Conservation (phyloP, 2,888 invertebrate genomes). For the Drosophila sordidapex region DNA sequence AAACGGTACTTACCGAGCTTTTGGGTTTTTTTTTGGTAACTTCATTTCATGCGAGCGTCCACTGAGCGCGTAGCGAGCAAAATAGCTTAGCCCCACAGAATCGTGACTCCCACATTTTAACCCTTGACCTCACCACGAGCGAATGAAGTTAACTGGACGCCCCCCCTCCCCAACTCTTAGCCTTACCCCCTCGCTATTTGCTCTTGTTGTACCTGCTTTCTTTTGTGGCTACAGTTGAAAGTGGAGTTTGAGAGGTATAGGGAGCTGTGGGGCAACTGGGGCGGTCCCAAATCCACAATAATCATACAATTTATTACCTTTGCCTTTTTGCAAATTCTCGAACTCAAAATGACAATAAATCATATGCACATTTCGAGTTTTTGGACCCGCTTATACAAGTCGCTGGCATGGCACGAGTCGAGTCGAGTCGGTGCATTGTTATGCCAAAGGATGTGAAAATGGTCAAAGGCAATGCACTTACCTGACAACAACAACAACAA, state of each 20-base stretch:
- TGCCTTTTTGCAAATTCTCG: slow-evolving; percentile 80
- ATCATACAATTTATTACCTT: slow-evolving; percentile 83
- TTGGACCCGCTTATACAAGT: slow-evolving; percentile 59
- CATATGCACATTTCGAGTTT: slow-evolving; percentile 62
- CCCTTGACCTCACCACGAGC: slow-evolving; percentile 83
- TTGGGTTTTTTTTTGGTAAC: slow-evolving; percentile 73
- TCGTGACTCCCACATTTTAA: slow-evolving; percentile 85
- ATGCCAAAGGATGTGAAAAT: slow-evolving; percentile 51
- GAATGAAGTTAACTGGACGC: slow-evolving; percentile 71
- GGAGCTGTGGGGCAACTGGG: slow-evolving; percentile 16
- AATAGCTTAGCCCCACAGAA: slow-evolving; percentile 68
- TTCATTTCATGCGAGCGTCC: slow-evolving; percentile 72
- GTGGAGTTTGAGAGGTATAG: background rate
- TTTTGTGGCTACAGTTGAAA: slow-evolving; percentile 26
- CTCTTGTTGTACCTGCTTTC: slow-evolving; percentile 68
- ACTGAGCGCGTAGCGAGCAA: slow-evolving; percentile 63
- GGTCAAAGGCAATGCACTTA: slow-evolving; percentile 24
- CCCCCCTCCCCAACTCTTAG: background rate
- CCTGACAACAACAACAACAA: slow-evolving; percentile 8
- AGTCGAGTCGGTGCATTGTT: slow-evolving; percentile 73
- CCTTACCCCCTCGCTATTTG: slow-evolving; percentile 42
- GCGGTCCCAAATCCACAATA: slow-evolving; percentile 63
- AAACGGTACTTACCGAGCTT: slow-evolving; percentile 74
- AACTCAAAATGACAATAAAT: slow-evolving; percentile 80
- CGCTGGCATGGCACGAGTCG: slow-evolving; percentile 68